Evolutionary conservation across 2,888 invertebrate genomes (phyloP).

Genomic region (Iselma pallidipennis): DNA sequence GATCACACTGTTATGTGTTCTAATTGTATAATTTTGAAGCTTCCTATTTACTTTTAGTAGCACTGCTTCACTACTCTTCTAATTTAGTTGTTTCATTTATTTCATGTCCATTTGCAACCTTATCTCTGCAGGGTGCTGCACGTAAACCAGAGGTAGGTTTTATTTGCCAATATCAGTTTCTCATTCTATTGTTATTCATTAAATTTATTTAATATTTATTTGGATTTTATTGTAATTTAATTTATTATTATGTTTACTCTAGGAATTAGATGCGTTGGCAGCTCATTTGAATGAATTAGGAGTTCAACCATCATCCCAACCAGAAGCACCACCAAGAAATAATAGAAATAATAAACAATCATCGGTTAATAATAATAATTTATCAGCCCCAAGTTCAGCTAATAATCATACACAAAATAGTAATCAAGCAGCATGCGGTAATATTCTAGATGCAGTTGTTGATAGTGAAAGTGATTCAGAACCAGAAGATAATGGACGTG

Average conservation of each 20-base stretch:
- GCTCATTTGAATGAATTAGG: slow-evolving; percentile 95
- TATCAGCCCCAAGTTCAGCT: slow-evolving; percentile 47
- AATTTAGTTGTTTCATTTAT: slow-evolving; percentile 62
- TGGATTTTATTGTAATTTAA: slow-evolving; percentile 19
- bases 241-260: slow-evolving; percentile 2
- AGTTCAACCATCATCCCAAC: slow-evolving; percentile 64
- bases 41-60: slow-evolving; percentile 39
- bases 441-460: slow-evolving; percentile 67
- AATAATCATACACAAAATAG: slow-evolving; percentile 43
- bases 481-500: slow-evolving; percentile 78
- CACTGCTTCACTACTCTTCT: slow-evolving; percentile 51
- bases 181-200: background rate
- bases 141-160: slow-evolving; percentile 88
- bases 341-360: slow-evolving; percentile 54
- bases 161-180: slow-evolving; percentile 23
- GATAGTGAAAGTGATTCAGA: slow-evolving; percentile 83
- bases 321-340: slow-evolving; percentile 72
- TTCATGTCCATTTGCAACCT: slow-evolving; percentile 58
- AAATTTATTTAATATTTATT: slow-evolving; percentile 12
- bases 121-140: slow-evolving; percentile 72
- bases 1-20: too few relatives aligned
- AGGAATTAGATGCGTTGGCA: slow-evolving; percentile 97
- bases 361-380: slow-evolving; percentile 45
- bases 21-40: slow-evolving; percentile 23
- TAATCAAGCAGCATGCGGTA: slow-evolving; percentile 51